Evolutionary conservation across 2,797 vertebrate species (phyloP).

Genomic region (Sebastes dallii): DNA sequence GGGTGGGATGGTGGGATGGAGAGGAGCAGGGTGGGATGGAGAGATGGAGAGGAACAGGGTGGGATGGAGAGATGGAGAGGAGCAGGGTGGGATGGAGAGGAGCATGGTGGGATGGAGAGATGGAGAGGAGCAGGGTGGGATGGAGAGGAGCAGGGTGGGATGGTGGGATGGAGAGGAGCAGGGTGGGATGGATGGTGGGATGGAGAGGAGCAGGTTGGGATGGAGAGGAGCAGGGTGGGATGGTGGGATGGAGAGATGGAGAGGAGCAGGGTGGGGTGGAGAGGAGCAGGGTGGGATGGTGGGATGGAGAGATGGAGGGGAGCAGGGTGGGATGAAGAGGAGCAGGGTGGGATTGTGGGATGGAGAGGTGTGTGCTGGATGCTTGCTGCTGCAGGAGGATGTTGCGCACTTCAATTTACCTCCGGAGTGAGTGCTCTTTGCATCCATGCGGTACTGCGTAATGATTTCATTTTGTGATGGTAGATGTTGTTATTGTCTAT

Average conservation of each 20-base stretch:
- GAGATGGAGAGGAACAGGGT: background rate
- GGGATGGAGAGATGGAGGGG: conserved; percentile 3
- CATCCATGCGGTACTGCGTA: conserved; percentile 56
- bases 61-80: conserved; percentile 16
- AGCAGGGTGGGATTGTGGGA: conserved; percentile 38
- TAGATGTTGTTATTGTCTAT: background rate
- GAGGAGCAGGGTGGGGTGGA: too few species aligned
- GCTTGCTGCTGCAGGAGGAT: conserved; percentile 72
- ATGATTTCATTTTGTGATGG: background rate
- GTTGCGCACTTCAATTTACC: conserved; percentile 84
- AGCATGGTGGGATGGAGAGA: too few species aligned
- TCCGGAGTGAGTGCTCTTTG: conserved; percentile 42
- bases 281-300: too few species aligned
- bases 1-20: too few species aligned
- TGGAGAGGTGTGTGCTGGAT: conserved; percentile 60
- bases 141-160: conserved; percentile 40
- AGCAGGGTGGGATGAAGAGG: conserved; percentile 1
- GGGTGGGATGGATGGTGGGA: too few species aligned
- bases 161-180: too few species aligned
- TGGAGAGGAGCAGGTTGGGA: too few species aligned
- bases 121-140: too few species aligned
- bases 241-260: conserved; percentile 24
- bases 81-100: too few species aligned
- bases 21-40: too few species aligned
- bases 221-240: too few species aligned